Base-by-base conservation (phyloP, 2,888 invertebrate genomes). In the Stratiomys singularior region DNA sequence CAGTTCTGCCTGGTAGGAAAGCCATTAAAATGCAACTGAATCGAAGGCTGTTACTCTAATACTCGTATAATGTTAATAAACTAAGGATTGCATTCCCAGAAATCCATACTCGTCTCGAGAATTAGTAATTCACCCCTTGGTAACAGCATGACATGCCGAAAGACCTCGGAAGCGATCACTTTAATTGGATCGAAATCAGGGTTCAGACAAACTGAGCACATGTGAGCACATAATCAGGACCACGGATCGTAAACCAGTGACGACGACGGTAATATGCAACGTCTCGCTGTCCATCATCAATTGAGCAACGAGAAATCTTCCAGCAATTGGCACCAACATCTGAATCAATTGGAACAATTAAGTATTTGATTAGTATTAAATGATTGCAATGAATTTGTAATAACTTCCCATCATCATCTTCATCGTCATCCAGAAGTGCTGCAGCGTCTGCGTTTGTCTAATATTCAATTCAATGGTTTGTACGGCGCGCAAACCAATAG, bases 331-430 rank as follows among this genome's bases (percentile, higher is more conserved):
- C 74, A 58, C 74, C 74, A 74, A 74, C 74, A 74, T 74, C 74
- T 74, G 74, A 58, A 74, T 74, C 74, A 74, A 74, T 74, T 74
- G 74, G 58, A 37, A 74, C 74, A 74, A 74, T 74, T 58, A 74
- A 74, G 74, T 18, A 74, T 74, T 74, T 74, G 74, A 74, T 74
- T 74, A 28, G 74, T 58, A 58, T 60, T 60, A 60, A 74, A 74
- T 74, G 74, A 44, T 23, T 58, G 60, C 74, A 74, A 74, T 74
- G 58, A 74, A 74, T 27, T 74, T 58, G 58, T 74, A 58, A 74
- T 74, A 74, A 58, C 74, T 60, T 58, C 58, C 60, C 74, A 74
- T 58, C 74, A 47, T 69, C 23, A 9, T 37, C 37, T 37, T 37
- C 37, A 37, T 3, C 37, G 37, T 37, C 37, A 37, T 37, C 37